A percentile compares a stretch with the other conserved stretches of the same genome.
phyloP scores from a whole-genome alignment of 2,113 vertebrate species.

The Saccopteryx bilineata region DNA sequence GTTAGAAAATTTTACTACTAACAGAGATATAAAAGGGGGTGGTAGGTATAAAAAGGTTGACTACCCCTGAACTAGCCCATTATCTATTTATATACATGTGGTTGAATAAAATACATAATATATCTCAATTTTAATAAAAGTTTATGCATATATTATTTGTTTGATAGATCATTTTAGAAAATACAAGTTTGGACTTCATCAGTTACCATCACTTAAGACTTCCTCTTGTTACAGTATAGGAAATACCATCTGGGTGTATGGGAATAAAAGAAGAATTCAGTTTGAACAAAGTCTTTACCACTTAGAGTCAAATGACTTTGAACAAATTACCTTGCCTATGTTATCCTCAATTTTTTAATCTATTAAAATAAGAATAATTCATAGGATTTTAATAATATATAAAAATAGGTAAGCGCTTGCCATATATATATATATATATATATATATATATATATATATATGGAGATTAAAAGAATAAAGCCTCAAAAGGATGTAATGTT shows the following conservation, averaged over 20 bases:
- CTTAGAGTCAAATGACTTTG: neutral
- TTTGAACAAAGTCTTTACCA: neutral
- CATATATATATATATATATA: no score
- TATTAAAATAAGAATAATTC: neutral
- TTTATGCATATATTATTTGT: conserved; percentile 5
- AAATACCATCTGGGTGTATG: neutral
- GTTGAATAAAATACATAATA: neutral
- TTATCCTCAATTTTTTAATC: neutral
- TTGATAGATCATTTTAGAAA: conserved; percentile 1
- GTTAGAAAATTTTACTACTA: no score
- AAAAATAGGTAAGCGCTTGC: neutral
- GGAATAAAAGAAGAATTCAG: neutral
- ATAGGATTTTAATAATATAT: conserved; percentile 20
- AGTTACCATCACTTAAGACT: neutral
- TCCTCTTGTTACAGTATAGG: neutral
- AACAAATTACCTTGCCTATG: neutral
- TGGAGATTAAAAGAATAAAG: conserved; percentile 17
- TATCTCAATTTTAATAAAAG: neutral
- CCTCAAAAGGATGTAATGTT: neutral
- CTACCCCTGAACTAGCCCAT: neutral
- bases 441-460: no score
- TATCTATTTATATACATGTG: neutral
- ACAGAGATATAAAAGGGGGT: no score
- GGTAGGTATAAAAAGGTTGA: no score
- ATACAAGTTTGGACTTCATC: neutral